Evolutionary conservation across 2,113 vertebrate species (phyloP), one percentile per base, ranked within the genome.

Genomic region (Sceloporus tristichus): DNA sequence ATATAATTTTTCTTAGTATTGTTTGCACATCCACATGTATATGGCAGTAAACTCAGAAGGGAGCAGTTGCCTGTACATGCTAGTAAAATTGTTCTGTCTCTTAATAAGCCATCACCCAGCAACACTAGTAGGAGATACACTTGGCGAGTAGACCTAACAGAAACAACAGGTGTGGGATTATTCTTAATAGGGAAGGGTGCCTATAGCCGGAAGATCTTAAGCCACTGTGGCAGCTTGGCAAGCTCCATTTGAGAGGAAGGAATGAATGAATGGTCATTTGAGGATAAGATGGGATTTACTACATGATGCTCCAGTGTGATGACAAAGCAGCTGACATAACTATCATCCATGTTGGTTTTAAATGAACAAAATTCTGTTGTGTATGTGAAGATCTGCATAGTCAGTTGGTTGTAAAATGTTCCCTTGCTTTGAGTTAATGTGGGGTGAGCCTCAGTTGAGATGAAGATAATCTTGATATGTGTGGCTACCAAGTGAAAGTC

Each of bases 101-200:
- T 34, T 74, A 7, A 34, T 18, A 7, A 23, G 18, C 10, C 81
- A 23, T 75, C 13, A 48, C 0, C 3, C 48, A 29, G 42, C 82
- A 70, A 8, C 18, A 29, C 2, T n/a, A 86, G 79, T 5, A 68
- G 16, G 59, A 75, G 75, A 87, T 21, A 42, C 40, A 9, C 16
- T 5, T n/a, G 48, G 1, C 29, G 8, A 66, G 59, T 29, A 23
- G 62, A 3, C 9, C 10, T 42, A 53, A 53, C 29, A 66, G 21
- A 54, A 77, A 56, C 83, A 73, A 54, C 85, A 88, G 73, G 65
- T 78, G 65, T 68, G n/a, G n/a, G 65, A 70, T 83, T 84, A 70
- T 40, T 16, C 48, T 86, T 86, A 34, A 79, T 54, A n/a, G 10
- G 42, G 62, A 62, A 62, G 59, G 18, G 4, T 62, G 11, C 79